These are phyloP conservation scores for Pipistrellus nathusii DNA, from an alignment of 2,797 vertebrate genomes.

Conservation along the genomic window DNA sequence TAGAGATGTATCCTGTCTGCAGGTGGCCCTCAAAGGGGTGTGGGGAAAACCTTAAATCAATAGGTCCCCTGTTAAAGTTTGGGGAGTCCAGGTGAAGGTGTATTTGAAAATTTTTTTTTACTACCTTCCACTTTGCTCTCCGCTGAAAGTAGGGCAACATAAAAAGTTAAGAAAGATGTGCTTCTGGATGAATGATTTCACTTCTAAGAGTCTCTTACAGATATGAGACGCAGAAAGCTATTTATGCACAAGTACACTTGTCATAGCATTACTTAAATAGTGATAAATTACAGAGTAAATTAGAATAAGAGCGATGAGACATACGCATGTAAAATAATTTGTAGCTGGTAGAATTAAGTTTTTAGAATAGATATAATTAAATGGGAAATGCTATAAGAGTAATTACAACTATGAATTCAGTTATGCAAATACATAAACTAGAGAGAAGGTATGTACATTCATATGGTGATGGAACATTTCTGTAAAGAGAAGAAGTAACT, in stretches of 20 bases:
- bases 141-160: background rate
- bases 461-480: background rate
- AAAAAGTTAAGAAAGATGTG: background rate
- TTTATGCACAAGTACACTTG: background rate
- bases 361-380: background rate
- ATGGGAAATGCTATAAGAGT: background rate
- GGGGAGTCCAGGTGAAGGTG: background rate
- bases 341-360: background rate
- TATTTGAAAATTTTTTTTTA: background rate
- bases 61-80: accelerated
- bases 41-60: background rate
- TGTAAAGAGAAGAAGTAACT: background rate
- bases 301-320: background rate
- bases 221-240: background rate
- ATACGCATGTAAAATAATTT: background rate
- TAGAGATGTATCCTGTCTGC: background rate
- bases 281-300: background rate
- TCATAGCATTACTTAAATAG: background rate
- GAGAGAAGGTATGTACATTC: background rate
- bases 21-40: background rate
- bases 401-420: background rate
- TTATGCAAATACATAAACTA: background rate
- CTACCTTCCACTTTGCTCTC: background rate
- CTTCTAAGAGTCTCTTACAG: background rate
- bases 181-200: background rate